Conservation (phyloP, 2,888 invertebrate genomes). For the Oxytorus armatus region DNA sequence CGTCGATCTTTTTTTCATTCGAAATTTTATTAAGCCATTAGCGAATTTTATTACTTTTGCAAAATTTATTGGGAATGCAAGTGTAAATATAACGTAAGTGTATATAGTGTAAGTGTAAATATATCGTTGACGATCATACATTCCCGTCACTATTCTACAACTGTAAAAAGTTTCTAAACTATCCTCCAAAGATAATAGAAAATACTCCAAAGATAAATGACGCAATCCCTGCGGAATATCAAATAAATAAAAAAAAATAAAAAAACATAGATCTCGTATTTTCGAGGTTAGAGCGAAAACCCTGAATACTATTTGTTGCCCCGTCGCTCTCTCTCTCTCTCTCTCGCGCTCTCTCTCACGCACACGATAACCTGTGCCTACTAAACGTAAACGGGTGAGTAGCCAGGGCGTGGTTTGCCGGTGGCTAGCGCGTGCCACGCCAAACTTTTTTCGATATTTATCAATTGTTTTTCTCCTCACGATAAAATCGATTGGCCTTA, state of each 20-base stretch:
- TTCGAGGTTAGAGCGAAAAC: neutral
- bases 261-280: constrained; percentile 5
- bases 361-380: neutral
- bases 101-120: too few relatives aligned
- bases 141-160: too few relatives aligned
- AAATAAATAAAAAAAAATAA: neutral
- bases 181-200: too few relatives aligned
- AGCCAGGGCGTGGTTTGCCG: constrained; percentile 59
- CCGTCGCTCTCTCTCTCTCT: neutral
- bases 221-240: neutral
- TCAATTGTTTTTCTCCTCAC: neutral
- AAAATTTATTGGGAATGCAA: too few relatives aligned
- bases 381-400: constrained; percentile 6
- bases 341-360: neutral
- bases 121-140: too few relatives aligned
- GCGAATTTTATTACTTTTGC: too few relatives aligned
- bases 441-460: neutral
- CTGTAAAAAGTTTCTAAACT: too few relatives aligned
- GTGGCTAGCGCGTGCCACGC: constrained; percentile 39
- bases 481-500: constrained; percentile 5
- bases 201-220: neutral
- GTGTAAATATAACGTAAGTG: too few relatives aligned
- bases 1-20: too few relatives aligned
- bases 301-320: too few relatives aligned
- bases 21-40: too few relatives aligned